Conservation (phyloP, 1,140 invertebrate species). For the Geopemphigus sp. region DNA sequence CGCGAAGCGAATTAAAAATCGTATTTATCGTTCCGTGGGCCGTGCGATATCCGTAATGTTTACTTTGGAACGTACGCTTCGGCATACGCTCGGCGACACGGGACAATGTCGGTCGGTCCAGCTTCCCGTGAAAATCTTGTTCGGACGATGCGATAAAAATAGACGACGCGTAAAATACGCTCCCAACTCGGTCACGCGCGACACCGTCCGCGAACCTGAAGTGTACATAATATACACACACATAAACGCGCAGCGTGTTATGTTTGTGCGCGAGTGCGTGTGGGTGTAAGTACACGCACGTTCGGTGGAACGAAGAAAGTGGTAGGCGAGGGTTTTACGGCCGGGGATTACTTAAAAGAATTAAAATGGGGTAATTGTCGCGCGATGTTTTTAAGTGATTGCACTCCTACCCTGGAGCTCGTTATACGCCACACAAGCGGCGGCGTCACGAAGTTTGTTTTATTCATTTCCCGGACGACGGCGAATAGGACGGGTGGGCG, state of each 20-base stretch:
- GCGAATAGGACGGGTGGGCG: no score
- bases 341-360: constrained; percentile 15
- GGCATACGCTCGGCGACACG: no score
- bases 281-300: background rate
- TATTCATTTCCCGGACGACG: constrained; percentile 22
- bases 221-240: background rate
- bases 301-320: background rate
- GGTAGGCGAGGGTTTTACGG: background rate
- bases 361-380: constrained; percentile 30
- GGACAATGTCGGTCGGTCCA: no score
- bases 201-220: no score
- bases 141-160: no score
- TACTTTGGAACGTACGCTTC: no score
- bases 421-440: background rate
- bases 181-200: no score
- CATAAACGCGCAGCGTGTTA: background rate
- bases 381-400: constrained; percentile 29
- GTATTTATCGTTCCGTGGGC: no score
- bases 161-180: no score
- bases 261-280: background rate
- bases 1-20: no score
- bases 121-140: no score
- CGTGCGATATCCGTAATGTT: no score
- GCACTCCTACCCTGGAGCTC: background rate
- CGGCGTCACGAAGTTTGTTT: constrained; percentile 15